These are phyloP conservation scores for Thereva unica DNA, from an alignment of 2,888 invertebrate species.

Conservation along the genomic window DNA sequence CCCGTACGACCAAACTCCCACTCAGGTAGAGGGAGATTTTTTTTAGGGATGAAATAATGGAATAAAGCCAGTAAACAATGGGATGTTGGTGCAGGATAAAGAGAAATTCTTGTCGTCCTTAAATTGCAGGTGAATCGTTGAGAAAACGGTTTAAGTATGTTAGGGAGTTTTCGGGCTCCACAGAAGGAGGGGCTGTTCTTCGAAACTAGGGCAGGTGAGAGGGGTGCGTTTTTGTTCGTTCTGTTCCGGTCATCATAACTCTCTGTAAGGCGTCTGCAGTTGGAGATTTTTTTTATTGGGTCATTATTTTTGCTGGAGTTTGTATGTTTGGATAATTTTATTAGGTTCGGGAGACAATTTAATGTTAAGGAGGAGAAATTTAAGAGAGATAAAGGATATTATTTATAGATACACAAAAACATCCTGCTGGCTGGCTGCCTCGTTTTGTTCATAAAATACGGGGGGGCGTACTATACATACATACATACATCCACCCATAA, in stretches of 20 bases:
- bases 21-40: neutral
- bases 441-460: neutral
- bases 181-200: no score
- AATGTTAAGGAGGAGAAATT: constrained; percentile 22
- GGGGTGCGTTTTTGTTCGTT: constrained; percentile 19
- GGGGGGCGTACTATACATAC: no score
- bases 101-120: constrained; percentile 12
- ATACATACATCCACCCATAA: no score
- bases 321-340: constrained; percentile 33
- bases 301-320: constrained; percentile 21
- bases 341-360: constrained; percentile 31
- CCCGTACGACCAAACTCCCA: neutral
- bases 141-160: neutral
- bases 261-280: constrained; percentile 22
- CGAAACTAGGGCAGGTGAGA: neutral
- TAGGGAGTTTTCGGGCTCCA: no score
- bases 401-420: constrained; percentile 12
- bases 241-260: constrained; percentile 29
- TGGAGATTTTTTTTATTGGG: constrained; percentile 27
- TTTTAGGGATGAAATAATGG: constrained; percentile 26
- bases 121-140: constrained; percentile 31
- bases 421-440: neutral
- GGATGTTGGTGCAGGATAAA: constrained; percentile 8
- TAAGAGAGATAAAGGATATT: constrained; percentile 29
- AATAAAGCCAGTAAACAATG: constrained; percentile 31